phyloP scores from a whole-genome alignment of 2,888 invertebrate species.

The Aplocera efformata region DNA sequence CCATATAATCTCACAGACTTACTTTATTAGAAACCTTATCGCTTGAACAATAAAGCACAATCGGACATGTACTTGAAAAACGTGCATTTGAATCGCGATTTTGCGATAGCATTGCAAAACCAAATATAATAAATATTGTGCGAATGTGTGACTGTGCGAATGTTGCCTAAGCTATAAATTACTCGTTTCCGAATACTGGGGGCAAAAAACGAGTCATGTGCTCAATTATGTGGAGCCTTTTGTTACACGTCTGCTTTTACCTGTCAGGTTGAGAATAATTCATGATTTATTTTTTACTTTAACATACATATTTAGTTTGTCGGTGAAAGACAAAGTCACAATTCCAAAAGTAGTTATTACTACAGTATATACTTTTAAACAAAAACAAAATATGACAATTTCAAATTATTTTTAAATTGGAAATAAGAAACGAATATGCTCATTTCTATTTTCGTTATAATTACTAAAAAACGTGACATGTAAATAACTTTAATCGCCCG shows the following conservation, averaged over 20 bases:
- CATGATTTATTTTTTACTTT: constrained; percentile 17
- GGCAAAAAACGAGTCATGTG: constrained; percentile 48
- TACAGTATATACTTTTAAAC: no score
- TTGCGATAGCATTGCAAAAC: constrained; percentile 26
- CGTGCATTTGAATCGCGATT: constrained; percentile 30
- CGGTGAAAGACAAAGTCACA: no score
- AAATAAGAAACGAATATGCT: neutral
- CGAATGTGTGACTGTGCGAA: constrained; percentile 40
- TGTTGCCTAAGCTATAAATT: constrained; percentile 36
- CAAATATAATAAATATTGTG: constrained; percentile 26
- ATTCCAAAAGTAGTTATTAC: no score
- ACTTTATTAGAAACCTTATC: constrained; percentile 60
- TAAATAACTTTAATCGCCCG: constrained; percentile 2
- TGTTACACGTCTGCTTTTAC: constrained; percentile 42
- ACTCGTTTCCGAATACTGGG: constrained; percentile 40
- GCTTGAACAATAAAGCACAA: constrained; percentile 44
- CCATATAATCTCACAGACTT: constrained; percentile 58
- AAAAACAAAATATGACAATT: no score
- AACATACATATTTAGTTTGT: no score
- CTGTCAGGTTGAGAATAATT: constrained; percentile 33
- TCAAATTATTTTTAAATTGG: no score
- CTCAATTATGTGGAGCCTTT: constrained; percentile 37
- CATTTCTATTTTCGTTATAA: constrained; percentile 7
- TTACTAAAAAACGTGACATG: neutral
- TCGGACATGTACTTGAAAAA: constrained; percentile 17